These are phyloP conservation scores for Phainopepla nitens DNA, from an alignment of 2,113 vertebrate genomes.

Conservation along the genomic window DNA sequence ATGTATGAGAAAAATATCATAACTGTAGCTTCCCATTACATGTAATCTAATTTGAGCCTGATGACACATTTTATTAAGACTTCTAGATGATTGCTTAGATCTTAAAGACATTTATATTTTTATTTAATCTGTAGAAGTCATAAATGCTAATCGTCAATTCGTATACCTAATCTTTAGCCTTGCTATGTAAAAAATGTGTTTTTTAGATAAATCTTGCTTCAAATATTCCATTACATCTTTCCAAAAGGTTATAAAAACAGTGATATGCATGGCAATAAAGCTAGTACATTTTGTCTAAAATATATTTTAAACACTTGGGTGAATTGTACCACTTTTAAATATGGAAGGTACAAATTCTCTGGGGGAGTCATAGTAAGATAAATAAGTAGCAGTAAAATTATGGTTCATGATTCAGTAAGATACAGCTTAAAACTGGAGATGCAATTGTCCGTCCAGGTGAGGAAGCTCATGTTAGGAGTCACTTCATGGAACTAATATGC, in stretches of 20 bases:
- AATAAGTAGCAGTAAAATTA: neutral
- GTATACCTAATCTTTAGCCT: neutral
- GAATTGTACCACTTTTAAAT: neutral
- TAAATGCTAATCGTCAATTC: slow-evolving; percentile 14
- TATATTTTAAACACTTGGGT: neutral
- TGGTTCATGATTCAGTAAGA: neutral
- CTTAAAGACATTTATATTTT: slow-evolving; percentile 49
- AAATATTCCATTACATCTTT: neutral
- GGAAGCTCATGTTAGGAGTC: neutral
- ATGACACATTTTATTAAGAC: slow-evolving; percentile 53
- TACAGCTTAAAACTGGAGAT: neutral
- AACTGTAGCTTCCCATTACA: neutral
- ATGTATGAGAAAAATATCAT: neutral
- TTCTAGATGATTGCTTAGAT: slow-evolving; percentile 40
- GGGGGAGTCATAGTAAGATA: neutral
- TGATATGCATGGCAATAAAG: neutral
- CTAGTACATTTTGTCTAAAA: neutral
- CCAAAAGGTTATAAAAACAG: neutral
- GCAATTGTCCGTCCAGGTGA: neutral
- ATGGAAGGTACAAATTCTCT: neutral
- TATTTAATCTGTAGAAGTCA: slow-evolving; percentile 50
- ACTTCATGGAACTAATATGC: neutral
- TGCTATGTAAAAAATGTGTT: neutral
- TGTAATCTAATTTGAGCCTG: slow-evolving; percentile 28
- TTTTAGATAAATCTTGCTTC: neutral